phyloP scores from a whole-genome alignment of 2,888 invertebrate species.

The Sussaba pulchella region DNA sequence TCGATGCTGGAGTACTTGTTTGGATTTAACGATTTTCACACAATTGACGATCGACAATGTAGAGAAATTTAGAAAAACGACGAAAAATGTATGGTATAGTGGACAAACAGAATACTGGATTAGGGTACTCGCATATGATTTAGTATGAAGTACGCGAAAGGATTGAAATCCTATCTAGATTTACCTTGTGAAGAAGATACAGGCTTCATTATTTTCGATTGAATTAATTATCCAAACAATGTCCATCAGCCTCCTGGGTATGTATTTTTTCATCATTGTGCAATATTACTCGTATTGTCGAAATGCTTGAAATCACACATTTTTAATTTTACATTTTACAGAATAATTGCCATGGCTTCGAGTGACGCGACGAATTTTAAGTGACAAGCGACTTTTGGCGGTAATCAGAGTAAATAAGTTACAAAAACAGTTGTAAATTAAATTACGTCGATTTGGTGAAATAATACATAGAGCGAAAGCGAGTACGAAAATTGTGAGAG shows the following conservation, averaged over 20 bases:
- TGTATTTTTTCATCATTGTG: background rate
- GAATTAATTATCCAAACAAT: too few relatives aligned
- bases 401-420: conserved; percentile 5
- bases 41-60: conserved; percentile 19
- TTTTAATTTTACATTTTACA: too few relatives aligned
- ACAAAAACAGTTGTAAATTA: conserved; percentile 35
- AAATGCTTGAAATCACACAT: too few relatives aligned
- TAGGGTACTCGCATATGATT: conserved; percentile 30
- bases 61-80: background rate
- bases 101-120: conserved; percentile 30
- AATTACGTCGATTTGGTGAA: conserved; percentile 24
- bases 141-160: conserved; percentile 12
- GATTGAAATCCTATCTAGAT: background rate
- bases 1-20: too few relatives aligned
- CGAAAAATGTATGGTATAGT: conserved; percentile 3
- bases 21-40: conserved; percentile 46
- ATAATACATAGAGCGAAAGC: conserved; percentile 1
- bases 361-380: background rate
- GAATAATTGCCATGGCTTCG: background rate
- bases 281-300: too few relatives aligned
- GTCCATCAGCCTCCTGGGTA: too few relatives aligned
- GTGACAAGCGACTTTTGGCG: background rate
- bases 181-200: background rate
- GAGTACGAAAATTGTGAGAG: conserved; percentile 4
- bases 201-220: background rate